phyloP scores from a whole-genome alignment of 2,113 vertebrate genomes.

The Plestiodon gilberti region DNA sequence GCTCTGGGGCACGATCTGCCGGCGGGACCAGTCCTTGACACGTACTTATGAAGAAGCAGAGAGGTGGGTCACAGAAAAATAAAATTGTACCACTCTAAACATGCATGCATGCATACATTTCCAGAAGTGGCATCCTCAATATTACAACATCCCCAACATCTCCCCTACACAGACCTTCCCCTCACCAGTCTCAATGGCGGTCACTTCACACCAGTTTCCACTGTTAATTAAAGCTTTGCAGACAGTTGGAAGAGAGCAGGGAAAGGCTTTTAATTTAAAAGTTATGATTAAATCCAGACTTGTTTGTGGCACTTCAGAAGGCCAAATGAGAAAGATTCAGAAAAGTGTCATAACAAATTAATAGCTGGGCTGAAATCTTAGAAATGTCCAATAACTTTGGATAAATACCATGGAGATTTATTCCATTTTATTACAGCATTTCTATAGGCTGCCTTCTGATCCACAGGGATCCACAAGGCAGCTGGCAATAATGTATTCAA shows the following conservation, averaged over 20 bases:
- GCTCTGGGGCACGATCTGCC: neutral
- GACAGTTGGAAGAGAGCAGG: too few species aligned
- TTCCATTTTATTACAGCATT: too few species aligned
- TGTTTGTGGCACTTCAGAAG: neutral
- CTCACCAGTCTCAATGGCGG: neutral
- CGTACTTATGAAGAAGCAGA: neutral
- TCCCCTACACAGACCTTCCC: neutral
- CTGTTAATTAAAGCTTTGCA: neutral
- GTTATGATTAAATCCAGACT: neutral
- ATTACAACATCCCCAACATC: neutral
- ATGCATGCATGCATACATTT: too few species aligned
- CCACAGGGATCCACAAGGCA: neutral
- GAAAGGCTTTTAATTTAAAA: neutral
- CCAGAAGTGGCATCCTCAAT: neutral
- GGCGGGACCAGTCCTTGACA: neutral
- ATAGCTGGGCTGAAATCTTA: neutral
- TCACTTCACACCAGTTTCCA: neutral
- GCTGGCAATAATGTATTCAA: too few species aligned
- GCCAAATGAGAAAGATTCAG: neutral
- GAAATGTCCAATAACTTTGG: neutral
- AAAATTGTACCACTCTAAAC: too few species aligned
- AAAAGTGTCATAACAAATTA: neutral
- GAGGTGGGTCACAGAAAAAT: too few species aligned
- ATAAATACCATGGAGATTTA: neutral
- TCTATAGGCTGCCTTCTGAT: neutral